phyloP scores from a whole-genome alignment of 1,140 invertebrate species.

The Cherax quadricarinatus region DNA sequence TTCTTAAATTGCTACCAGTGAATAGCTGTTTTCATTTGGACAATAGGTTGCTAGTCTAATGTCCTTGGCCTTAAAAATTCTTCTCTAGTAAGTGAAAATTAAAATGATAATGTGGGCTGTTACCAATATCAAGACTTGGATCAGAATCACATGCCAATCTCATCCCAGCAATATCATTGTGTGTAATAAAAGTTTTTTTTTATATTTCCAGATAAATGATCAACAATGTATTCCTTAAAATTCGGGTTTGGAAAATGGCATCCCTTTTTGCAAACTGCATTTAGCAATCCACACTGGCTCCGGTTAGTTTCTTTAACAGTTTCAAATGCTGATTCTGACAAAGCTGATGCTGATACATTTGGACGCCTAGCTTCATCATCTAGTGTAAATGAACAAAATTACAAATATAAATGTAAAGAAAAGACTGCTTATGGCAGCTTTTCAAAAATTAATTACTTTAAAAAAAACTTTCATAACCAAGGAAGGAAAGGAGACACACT shows the following conservation, averaged over 20 bases:
- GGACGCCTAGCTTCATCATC: background rate
- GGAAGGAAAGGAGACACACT: background rate
- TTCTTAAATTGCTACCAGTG: no score
- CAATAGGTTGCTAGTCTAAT: no score
- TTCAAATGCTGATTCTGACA: background rate
- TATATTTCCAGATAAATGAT: background rate
- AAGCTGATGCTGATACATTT: background rate
- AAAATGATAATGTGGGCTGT: no score
- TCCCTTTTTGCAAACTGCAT: background rate
- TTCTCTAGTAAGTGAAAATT: no score
- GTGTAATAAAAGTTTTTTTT: background rate
- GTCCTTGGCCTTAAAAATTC: no score
- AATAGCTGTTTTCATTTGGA: no score
- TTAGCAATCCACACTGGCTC: background rate
- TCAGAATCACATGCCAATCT: no score
- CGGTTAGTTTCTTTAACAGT: background rate
- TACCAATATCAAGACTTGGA: no score
- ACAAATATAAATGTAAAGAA: background rate
- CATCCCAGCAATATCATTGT: no score
- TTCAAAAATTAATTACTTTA: background rate
- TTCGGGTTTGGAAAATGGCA: background rate
- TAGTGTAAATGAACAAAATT: background rate
- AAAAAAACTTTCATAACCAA: background rate
- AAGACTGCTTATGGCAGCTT: background rate
- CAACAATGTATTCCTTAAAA: background rate